These are phyloP conservation scores for Oreochromis tanganicae DNA, from an alignment of 2,113 vertebrate species.

Conservation along the genomic window DNA sequence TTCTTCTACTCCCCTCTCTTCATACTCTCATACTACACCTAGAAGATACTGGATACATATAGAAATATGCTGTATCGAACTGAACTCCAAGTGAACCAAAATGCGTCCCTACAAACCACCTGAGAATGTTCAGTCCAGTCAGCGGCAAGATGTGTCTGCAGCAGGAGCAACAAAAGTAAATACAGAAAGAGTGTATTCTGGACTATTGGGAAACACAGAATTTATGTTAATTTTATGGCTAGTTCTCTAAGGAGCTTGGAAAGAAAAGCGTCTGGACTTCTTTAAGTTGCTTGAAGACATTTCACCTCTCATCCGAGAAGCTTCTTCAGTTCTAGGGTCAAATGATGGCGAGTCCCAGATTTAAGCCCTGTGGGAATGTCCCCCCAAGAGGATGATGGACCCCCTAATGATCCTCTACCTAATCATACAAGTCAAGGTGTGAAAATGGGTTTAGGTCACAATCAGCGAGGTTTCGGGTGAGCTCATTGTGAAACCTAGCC, in stretches of 20 bases:
- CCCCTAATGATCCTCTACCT: too few relatives aligned
- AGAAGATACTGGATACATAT: neutral
- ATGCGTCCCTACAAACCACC: neutral
- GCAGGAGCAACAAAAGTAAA: neutral
- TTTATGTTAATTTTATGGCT: neutral
- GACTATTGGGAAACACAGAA: neutral
- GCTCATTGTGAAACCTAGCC: too few relatives aligned
- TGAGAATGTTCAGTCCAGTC: neutral
- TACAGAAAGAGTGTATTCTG: neutral
- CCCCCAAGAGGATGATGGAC: too few relatives aligned
- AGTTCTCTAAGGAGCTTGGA: neutral
- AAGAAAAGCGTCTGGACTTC: neutral
- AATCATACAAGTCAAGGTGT: too few relatives aligned
- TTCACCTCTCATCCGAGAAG: too few relatives aligned
- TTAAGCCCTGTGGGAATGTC: too few relatives aligned
- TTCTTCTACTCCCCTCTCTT: neutral
- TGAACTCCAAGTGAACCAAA: neutral
- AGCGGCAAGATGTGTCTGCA: neutral
- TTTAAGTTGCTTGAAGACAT: neutral
- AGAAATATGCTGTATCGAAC: rapidly evolving
- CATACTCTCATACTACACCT: neutral
- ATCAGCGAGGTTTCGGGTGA: too few relatives aligned
- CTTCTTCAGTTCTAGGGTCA: too few relatives aligned
- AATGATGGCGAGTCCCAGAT: too few relatives aligned
- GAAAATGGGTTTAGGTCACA: too few relatives aligned